Evolutionary conservation across 2,113 vertebrate species (phyloP).

Genomic region (Psittacula cyanocephala): DNA sequence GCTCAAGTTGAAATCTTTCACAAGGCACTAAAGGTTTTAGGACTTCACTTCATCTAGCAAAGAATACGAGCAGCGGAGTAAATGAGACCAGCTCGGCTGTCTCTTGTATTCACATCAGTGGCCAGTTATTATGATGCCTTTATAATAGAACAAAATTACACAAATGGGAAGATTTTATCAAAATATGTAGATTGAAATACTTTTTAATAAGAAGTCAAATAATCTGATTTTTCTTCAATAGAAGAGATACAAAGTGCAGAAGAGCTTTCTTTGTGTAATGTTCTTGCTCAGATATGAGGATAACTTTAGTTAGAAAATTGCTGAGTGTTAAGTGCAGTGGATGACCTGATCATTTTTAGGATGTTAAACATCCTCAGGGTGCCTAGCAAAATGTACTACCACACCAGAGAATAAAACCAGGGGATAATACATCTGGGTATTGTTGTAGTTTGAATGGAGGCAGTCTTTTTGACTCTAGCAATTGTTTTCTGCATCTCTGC

Average conservation of each 20-base stretch:
- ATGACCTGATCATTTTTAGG: not conserved
- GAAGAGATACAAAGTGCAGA: not conserved
- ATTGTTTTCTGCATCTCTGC: not conserved
- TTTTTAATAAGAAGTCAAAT: not conserved
- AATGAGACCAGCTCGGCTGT: not conserved
- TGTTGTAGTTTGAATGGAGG: not conserved
- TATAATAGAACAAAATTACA: not conserved
- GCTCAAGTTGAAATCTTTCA: not conserved
- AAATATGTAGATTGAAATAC: not conserved
- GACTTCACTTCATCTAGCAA: not conserved
- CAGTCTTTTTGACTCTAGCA: not conserved
- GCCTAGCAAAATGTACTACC: not conserved
- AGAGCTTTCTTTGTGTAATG: not conserved
- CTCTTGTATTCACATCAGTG: not conserved
- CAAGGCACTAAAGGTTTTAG: not conserved
- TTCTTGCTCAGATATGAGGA: not conserved
- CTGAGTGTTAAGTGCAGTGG: not conserved
- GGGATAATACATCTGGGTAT: not conserved
- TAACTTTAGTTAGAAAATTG: not conserved
- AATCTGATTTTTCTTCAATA: not conserved
- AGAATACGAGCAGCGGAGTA: not conserved
- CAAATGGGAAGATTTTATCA: not conserved
- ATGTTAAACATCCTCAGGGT: not conserved
- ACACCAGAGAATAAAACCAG: not conserved
- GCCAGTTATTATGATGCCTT: not conserved